These are phyloP conservation scores for Strigamia crassipes DNA, from an alignment of 2,888 invertebrate species.

Conservation along the genomic window DNA sequence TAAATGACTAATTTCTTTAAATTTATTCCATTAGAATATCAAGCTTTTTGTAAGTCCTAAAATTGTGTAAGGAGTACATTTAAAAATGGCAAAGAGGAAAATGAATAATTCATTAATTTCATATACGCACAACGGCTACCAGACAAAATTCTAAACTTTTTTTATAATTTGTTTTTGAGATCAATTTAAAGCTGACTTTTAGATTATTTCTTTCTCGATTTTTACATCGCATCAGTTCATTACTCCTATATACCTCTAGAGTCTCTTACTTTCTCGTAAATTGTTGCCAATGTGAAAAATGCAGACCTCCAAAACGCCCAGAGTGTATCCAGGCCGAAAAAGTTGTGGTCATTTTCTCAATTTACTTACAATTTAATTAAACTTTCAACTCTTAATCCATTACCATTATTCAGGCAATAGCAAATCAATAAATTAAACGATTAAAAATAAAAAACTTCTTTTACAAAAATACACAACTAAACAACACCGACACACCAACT, in stretches of 20 bases:
- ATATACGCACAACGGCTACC: constrained; percentile 34
- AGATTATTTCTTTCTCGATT: neutral
- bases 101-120: constrained; percentile 7
- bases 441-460: neutral
- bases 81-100: constrained; percentile 28
- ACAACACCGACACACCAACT: constrained; percentile 6
- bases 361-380: neutral
- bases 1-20: neutral
- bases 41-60: neutral
- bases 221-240: neutral
- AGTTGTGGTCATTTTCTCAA: neutral
- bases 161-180: neutral
- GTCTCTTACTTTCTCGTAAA: constrained; percentile 3
- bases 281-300: constrained; percentile 28
- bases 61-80: constrained; percentile 35
- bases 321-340: constrained; percentile 17
- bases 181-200: constrained; percentile 27
- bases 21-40: neutral
- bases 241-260: neutral
- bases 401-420: neutral
- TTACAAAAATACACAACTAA: constrained; percentile 3
- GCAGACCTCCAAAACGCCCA: constrained; percentile 30
- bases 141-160: constrained; percentile 20
- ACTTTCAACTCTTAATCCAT: neutral
- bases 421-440: neutral